Base-by-base conservation (phyloP, 2,888 invertebrate species). In the Disparrhopalites patrizii region DNA sequence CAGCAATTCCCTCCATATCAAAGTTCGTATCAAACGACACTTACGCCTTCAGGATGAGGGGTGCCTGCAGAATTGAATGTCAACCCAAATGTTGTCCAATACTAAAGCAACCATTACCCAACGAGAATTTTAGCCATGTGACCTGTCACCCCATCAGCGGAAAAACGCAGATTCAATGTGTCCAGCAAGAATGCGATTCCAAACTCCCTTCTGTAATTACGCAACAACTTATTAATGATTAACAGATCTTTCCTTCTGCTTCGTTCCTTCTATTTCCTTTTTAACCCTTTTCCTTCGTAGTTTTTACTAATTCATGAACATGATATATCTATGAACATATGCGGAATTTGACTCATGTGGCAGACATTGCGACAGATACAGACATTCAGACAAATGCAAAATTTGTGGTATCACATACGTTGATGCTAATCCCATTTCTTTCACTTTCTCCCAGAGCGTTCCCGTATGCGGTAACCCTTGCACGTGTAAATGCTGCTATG, bases 81-180 rank as follows among this genome's bases (percentile, higher is more conserved):
- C 66, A 65, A 3, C 62, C 65, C 8, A 71, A 68, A 38, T 61
- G 63, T 18, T 47, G 65, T 27, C 71, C 73, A 1, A 56, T 73
- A 7, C 56, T 73, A 36, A 67, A 62, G 7, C 56, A 68, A 36
- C 61, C 64, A 0, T 68, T 68, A 20, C 67, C 70, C 2, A 73
- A 71, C 61, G 67, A 71, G 33, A 71, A 73, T 40, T 62, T 54
- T 51, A 71, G 73, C 58, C 73, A 73, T 55, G 33, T 70, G 13
- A 36, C 36, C 15, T 51, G 51, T 51, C 61, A 61, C 25, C 25
- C 51, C n/a, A 7, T 51, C 5, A 18, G 31, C 20, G 54, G 31
- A 54, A 1, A 10, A 8, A 30, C 54, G 31, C 5, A 18, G 47
- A 47, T 25, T 23, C 2, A 3, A 7, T 47, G 47, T 47, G 20